These are phyloP conservation scores for Paramormyrops hopkinsi DNA, from an alignment of 2,797 vertebrate species.

Conservation along the genomic window DNA sequence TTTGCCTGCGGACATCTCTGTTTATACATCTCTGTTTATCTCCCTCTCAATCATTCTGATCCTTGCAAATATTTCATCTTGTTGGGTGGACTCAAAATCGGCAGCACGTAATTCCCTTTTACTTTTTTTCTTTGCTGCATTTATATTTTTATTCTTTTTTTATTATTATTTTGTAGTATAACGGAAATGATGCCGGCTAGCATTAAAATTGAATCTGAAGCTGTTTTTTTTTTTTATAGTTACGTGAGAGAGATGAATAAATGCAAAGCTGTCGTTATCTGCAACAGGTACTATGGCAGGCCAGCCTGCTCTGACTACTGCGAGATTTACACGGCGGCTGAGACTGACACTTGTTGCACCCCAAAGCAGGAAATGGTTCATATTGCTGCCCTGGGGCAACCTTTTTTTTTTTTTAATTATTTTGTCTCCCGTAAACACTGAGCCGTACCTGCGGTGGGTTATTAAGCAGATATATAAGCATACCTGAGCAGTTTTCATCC, in stretches of 20 bases:
- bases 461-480: neutral
- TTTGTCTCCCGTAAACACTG: neutral
- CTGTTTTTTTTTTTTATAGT: neutral
- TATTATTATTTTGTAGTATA: neutral
- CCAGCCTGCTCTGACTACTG: neutral
- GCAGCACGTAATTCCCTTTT: neutral
- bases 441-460: neutral
- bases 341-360: neutral
- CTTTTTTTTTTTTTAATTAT: neutral
- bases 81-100: neutral
- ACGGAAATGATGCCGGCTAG: neutral
- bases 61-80: neutral
- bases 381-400: neutral
- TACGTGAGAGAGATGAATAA: neutral
- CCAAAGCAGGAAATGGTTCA: neutral
- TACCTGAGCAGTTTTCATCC: neutral
- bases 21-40: constrained; percentile 12
- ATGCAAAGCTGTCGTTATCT: neutral
- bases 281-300: neutral
- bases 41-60: neutral
- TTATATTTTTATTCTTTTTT: neutral
- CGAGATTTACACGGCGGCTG: neutral
- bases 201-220: neutral
- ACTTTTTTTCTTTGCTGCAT: neutral
- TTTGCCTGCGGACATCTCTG: neutral